A percentile compares a stretch with the other conserved stretches of the same genome.
These are phyloP conservation scores for Macrochelys suwanniensis DNA, from an alignment of 2,797 vertebrate genomes.

Conservation along the genomic window DNA sequence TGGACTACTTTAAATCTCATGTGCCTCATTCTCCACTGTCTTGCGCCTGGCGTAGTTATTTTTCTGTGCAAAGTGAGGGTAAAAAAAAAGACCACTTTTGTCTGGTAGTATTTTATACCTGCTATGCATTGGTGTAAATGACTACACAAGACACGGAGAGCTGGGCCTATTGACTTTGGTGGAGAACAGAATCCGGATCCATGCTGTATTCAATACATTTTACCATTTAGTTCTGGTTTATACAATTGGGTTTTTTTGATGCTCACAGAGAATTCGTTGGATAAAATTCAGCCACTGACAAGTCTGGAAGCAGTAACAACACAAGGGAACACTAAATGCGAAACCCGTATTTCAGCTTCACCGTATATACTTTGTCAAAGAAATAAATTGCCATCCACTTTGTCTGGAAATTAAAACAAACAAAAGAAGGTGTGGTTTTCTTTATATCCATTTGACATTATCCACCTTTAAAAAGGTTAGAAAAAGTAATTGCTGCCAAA, in stretches of 20 bases:
- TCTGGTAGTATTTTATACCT: not conserved
- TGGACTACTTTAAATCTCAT: not conserved
- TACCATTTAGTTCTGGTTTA: accelerated
- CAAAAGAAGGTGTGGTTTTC: not conserved
- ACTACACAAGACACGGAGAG: not conserved
- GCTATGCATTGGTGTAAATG: not conserved
- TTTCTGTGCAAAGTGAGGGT: not conserved
- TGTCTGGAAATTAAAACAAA: not conserved
- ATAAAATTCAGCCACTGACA: not conserved
- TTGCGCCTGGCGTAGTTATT: no score
- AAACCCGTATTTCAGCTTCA: constrained; percentile 11
- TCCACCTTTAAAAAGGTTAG: not conserved
- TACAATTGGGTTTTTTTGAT: not conserved
- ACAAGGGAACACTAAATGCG: accelerated
- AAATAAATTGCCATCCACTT: not conserved
- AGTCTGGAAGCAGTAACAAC: not conserved
- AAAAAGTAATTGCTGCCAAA: constrained; percentile 19
- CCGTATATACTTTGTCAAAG: not conserved
- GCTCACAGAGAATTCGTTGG: not conserved
- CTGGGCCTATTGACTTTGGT: not conserved
- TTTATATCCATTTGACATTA: not conserved
- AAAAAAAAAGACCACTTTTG: not conserved
- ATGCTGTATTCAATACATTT: not conserved
- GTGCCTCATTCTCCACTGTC: not conserved
- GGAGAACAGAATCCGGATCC: not conserved